Evolutionary conservation across 2,888 invertebrate species (phyloP).

Genomic region (Eupelmus urozonus): DNA sequence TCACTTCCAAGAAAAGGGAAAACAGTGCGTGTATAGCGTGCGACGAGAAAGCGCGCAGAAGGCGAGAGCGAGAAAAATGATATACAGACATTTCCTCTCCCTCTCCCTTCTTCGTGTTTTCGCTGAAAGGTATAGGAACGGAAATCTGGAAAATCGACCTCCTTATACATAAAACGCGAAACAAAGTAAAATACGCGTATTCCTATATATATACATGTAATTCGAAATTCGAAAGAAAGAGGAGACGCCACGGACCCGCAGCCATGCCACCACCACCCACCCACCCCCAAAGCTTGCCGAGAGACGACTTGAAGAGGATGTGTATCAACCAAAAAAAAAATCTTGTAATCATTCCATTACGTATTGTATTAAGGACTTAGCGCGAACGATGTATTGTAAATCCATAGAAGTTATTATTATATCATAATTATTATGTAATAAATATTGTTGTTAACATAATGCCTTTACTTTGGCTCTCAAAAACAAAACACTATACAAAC

Average conservation of each 20-base stretch:
- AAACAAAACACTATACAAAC: background rate
- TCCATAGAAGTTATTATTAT: constrained; percentile 77
- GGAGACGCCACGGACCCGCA: constrained; percentile 57
- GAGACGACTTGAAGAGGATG: constrained; percentile 72
- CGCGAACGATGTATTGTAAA: constrained; percentile 76
- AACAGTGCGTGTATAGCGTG: no score
- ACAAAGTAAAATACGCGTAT: constrained; percentile 30
- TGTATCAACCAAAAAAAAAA: constrained; percentile 69
- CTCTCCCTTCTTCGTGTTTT: background rate
- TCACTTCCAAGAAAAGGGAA: background rate
- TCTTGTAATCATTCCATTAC: constrained; percentile 75
- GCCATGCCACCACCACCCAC: no score
- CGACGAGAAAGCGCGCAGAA: background rate
- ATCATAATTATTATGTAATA: constrained; percentile 77
- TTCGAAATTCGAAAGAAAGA: constrained; percentile 39
- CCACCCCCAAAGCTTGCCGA: constrained; percentile 67
- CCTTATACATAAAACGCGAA: constrained; percentile 26
- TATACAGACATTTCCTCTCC: background rate
- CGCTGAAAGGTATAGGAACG: background rate
- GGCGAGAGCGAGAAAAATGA: background rate
- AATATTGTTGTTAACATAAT: constrained; percentile 78
- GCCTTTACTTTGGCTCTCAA: constrained; percentile 51
- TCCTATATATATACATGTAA: constrained; percentile 38
- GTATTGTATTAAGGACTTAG: constrained; percentile 74
- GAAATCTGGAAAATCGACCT: background rate